Evolutionary conservation across 2,797 vertebrate species (phyloP).

Genomic region (Liparis tanakae): DNA sequence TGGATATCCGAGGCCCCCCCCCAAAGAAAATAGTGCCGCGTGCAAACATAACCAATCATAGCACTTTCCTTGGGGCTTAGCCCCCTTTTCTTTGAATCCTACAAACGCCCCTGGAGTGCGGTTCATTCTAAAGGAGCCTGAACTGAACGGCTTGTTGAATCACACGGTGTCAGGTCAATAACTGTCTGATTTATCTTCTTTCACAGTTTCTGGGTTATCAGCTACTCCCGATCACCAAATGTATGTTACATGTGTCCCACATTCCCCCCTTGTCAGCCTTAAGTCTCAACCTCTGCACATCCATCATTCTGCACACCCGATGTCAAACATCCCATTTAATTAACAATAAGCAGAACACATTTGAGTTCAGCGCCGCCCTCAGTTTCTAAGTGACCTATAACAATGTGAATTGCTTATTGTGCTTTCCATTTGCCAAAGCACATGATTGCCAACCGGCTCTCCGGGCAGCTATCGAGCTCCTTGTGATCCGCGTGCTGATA

Average conservation of each 20-base stretch:
- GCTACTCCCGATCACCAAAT: neutral
- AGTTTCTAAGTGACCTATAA: slow-evolving; percentile 46
- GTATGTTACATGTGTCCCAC: neutral
- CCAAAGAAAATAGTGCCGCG: no score
- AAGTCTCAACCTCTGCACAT: neutral
- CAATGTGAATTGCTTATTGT: slow-evolving; percentile 32
- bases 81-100: no score
- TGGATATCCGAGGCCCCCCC: no score
- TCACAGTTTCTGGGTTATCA: neutral
- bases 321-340: slow-evolving; percentile 3
- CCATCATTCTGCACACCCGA: neutral
- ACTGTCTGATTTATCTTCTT: neutral
- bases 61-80: no score
- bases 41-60: no score
- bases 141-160: neutral
- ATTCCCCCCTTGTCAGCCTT: neutral
- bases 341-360: neutral
- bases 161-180: neutral
- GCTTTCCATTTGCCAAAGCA: slow-evolving; percentile 52
- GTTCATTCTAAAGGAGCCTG: neutral
- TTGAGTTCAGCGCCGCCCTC: neutral
- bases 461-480: slow-evolving; percentile 26
- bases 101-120: no score
- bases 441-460: slow-evolving; percentile 35
- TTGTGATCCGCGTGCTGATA: slow-evolving; percentile 63